Conservation (phyloP, 1,140 invertebrate species). For the Chlorops oryzae region DNA sequence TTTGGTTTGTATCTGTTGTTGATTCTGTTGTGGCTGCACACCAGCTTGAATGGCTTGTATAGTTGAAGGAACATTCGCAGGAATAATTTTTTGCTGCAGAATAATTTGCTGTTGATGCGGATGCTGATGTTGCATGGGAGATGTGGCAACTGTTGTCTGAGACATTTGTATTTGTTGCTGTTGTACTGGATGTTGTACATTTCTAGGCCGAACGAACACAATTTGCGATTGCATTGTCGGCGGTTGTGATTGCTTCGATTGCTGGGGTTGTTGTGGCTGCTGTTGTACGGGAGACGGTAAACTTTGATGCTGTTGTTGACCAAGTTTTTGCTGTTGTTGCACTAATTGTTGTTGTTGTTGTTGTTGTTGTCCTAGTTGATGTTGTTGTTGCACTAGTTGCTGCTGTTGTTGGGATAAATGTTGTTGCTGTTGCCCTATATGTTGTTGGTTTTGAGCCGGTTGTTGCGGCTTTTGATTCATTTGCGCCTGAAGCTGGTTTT, state of each 20-base stretch:
- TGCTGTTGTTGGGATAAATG: background rate
- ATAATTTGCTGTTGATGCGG: conserved; percentile 15
- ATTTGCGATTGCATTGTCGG: conserved; percentile 23
- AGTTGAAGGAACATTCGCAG: conserved; percentile 8
- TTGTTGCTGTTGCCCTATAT: background rate
- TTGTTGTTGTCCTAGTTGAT: background rate
- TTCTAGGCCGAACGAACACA: conserved; percentile 33
- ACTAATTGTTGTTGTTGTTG: conserved; percentile 2
- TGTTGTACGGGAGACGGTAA: too few relatives aligned
- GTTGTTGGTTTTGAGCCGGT: conserved; percentile 23
- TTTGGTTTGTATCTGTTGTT: conserved; percentile 21
- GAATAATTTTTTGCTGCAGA: conserved; percentile 19
- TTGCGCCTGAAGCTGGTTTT: conserved; percentile 14
- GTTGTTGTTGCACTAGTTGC: conserved; percentile 1
- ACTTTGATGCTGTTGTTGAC: too few relatives aligned
- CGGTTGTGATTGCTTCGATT: background rate
- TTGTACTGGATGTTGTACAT: conserved; percentile 15
- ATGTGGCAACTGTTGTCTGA: too few relatives aligned
- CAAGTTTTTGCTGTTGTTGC: conserved; percentile 2
- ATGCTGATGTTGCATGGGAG: too few relatives aligned
- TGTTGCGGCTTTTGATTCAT: conserved; percentile 20
- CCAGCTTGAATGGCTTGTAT: too few relatives aligned
- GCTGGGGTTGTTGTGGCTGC: background rate
- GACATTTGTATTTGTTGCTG: conserved; percentile 4
- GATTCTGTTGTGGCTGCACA: conserved; percentile 29